Percentiles rank a stretch among this genome's conserved stretches.
Evolutionary conservation across 2,113 vertebrate genomes (phyloP).

Genomic region (Leiothrix lutea): DNA sequence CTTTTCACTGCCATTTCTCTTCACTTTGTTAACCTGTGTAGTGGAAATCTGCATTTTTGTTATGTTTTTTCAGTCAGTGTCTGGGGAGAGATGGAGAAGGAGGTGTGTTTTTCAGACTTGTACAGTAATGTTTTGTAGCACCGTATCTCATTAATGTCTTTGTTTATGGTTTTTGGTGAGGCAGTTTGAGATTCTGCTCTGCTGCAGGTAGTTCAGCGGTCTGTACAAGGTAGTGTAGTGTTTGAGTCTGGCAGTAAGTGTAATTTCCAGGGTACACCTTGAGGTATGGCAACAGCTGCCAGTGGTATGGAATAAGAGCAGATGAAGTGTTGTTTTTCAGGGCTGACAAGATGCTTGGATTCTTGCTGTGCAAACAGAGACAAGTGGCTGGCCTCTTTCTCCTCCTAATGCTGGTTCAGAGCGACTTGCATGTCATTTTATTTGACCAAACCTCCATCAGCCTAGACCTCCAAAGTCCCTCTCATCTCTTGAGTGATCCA

Average conservation of each 20-base stretch:
- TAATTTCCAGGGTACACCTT: not conserved
- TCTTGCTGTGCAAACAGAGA: not conserved
- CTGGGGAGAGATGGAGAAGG: not conserved
- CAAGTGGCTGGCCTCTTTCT: not conserved
- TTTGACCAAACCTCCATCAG: not conserved
- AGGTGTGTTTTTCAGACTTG: not conserved
- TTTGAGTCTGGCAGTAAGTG: not conserved
- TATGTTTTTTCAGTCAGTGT: not conserved
- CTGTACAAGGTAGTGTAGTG: too few relatives aligned
- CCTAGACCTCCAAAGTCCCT: not conserved
- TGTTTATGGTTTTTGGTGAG: not conserved
- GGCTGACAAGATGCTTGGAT: not conserved
- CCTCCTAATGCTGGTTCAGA: not conserved
- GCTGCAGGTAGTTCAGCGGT: not conserved
- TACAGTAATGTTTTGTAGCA: not conserved
- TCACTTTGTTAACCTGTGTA: not conserved
- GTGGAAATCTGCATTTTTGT: not conserved
- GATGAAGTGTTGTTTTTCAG: not conserved
- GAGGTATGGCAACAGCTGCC: not conserved
- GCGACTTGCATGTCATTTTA: not conserved
- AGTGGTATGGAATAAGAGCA: not conserved
- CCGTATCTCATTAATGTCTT: not conserved
- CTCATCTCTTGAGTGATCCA: not conserved
- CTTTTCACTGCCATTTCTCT: not conserved
- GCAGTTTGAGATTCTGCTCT: not conserved